These are phyloP conservation scores for Dryocosmus kuriphilus DNA, from an alignment of 2,888 invertebrate genomes.

Conservation along the genomic window DNA sequence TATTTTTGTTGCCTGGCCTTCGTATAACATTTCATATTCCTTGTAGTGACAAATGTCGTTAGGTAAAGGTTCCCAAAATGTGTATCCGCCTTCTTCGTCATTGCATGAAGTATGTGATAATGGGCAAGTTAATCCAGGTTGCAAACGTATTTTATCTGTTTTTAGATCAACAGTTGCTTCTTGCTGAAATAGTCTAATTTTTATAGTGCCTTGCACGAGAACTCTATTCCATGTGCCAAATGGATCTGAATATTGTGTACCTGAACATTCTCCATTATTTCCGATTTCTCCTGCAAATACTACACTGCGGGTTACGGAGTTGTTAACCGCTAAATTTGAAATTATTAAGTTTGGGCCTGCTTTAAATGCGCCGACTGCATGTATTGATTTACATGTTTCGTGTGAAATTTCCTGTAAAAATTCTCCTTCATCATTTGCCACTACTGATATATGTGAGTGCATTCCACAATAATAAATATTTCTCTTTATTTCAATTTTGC, in stretches of 20 bases:
- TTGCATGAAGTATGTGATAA: conserved; percentile 40
- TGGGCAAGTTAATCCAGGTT: conserved; percentile 40
- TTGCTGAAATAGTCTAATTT: conserved; percentile 37
- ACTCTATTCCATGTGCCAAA: conserved; percentile 53
- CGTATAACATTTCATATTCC: conserved; percentile 16
- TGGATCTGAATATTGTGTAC: conserved; percentile 46
- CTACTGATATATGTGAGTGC: conserved; percentile 46
- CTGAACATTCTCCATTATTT: conserved; percentile 41
- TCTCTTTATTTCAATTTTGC: too few relatives aligned
- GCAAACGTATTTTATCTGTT: conserved; percentile 42
- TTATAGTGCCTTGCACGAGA: conserved; percentile 45
- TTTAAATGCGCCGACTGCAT: neutral
- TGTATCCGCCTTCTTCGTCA: conserved; percentile 47
- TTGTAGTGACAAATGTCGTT: too few relatives aligned
- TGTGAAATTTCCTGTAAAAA: conserved; percentile 40
- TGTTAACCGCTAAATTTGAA: neutral
- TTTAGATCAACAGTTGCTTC: conserved; percentile 37
- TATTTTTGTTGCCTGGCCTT: too few relatives aligned
- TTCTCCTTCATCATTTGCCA: conserved; percentile 42
- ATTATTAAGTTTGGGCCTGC: neutral
- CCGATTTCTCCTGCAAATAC: conserved; percentile 20
- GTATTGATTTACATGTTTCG: neutral
- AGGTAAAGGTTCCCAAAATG: conserved; percentile 46
- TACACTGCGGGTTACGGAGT: conserved; percentile 9
- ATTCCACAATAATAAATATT: conserved; percentile 54